Conservation (phyloP, 2,113 vertebrate genomes). For the Tenebrosternarchus preto region DNA sequence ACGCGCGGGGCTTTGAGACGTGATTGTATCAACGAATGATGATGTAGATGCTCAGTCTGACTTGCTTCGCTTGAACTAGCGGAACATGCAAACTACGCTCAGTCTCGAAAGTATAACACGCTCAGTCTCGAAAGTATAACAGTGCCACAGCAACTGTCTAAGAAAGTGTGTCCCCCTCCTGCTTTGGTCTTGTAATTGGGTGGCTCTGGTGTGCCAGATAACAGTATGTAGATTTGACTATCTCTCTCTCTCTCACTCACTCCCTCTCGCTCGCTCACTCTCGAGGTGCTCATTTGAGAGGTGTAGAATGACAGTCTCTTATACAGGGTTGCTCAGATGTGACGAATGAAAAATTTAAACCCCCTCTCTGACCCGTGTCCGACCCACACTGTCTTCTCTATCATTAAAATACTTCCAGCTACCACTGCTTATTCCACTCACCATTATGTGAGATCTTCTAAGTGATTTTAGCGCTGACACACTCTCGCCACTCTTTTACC, state of each 20-base stretch:
- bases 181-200: slow-evolving; percentile 55
- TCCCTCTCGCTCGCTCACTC: slow-evolving; percentile 43
- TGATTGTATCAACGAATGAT: not conserved
- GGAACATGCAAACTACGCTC: slow-evolving; percentile 9
- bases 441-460: slow-evolving; percentile 71
- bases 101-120: slow-evolving; percentile 20
- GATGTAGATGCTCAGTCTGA: not conserved
- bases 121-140: slow-evolving; percentile 21
- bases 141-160: slow-evolving; percentile 31
- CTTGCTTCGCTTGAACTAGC: slow-evolving; percentile 7
- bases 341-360: slow-evolving; percentile 71
- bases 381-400: slow-evolving; percentile 70
- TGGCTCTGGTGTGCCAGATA: slow-evolving; percentile 54
- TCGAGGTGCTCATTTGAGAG: slow-evolving; percentile 72
- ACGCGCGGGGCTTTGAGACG: slow-evolving; percentile 1
- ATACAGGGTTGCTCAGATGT: slow-evolving; percentile 68
- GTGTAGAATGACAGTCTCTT: slow-evolving; percentile 70
- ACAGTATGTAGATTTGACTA: slow-evolving; percentile 57
- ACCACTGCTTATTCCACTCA: slow-evolving; percentile 65
- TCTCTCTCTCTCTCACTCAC: slow-evolving; percentile 48
- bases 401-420: slow-evolving; percentile 77
- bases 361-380: slow-evolving; percentile 72
- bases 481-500: slow-evolving; percentile 70
- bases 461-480: slow-evolving; percentile 70
- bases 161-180: slow-evolving; percentile 40